A percentile compares a stretch with the other conserved stretches of the same genome.
Conservation (phyloP, 2,888 invertebrate species). For the Idaea aversata region DNA sequence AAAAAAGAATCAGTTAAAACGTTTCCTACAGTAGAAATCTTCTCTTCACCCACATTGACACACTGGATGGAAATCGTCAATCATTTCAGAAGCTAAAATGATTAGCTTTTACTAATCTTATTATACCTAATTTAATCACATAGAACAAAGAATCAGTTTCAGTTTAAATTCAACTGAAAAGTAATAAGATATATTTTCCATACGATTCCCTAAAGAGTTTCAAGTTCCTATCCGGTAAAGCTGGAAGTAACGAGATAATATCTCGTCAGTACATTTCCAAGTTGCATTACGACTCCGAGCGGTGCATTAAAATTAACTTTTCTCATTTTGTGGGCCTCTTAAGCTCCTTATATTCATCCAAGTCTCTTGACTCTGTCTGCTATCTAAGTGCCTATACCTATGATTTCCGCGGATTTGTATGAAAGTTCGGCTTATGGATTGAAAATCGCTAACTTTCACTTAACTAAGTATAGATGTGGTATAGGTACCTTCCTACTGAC, state of each 20-base stretch:
- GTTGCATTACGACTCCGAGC: constrained; percentile 22
- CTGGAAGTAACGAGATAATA: constrained; percentile 42
- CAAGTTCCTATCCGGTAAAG: constrained; percentile 10
- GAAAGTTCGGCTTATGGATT: not conserved
- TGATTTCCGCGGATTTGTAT: not conserved
- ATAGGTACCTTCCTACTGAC: too few species aligned
- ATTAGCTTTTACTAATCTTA: too few species aligned
- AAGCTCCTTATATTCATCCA: constrained; percentile 29
- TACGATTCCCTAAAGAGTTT: constrained; percentile 15
- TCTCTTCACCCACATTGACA: too few species aligned
- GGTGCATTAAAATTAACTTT: constrained; percentile 48
- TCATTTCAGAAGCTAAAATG: too few species aligned
- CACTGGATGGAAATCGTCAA: too few species aligned
- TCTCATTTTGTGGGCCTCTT: constrained; percentile 43
- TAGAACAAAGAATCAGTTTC: not conserved
- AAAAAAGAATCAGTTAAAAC: too few species aligned
- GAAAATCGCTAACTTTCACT: not conserved
- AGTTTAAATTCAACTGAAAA: not conserved
- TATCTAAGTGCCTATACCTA: not conserved
- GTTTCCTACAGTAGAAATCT: too few species aligned
- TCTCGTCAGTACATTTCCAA: not conserved
- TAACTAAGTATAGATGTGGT: too few species aligned
- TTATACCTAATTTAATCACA: not conserved
- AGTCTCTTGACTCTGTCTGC: constrained; percentile 15
- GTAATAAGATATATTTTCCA: not conserved